Base-by-base conservation (phyloP, 2,797 vertebrate genomes). In the Pogoniulus pusillus region DNA sequence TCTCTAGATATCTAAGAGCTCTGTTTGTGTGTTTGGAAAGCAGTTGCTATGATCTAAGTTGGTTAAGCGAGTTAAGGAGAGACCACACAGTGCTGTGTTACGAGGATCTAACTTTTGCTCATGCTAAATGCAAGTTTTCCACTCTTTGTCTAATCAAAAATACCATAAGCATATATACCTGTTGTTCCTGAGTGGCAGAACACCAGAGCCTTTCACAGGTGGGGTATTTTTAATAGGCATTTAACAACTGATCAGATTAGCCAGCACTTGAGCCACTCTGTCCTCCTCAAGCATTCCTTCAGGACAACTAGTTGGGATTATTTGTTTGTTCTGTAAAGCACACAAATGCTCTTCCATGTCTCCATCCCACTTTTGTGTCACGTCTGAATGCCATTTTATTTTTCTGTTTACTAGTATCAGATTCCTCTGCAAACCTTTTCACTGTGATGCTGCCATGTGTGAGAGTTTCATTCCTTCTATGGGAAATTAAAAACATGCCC, bases 21-120 rank as follows among this genome's bases (percentile, higher is more conserved):
- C 57, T 93, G 23, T 87, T 75, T 91, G n/a, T 82, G 20, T 87
- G 43, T 81, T 94, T 90, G 64, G 43, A 91, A 85, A 79, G 53
- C 73, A 71, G 76, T 90, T 93, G 64, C 85, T 87, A 43, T 32
- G 70, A 15, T 41, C 41, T 41, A 41, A 41, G 41, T 41, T 41
- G 41, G 41, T 17, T 16, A 41, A 41, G 16, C 16, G 7, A 41
- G 41, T 41, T 41, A 41, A 41, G 41, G 41, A 41, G 41, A 41
- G 41, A 41, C 41, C 41, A 41, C 41, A 41, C 41, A 17, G 41
- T 41, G 41, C 41, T 17, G 41, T 41, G 41, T 41, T 41, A 7
- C 41, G 16, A 17, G 41, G 41, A 15, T 41, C 17, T 41, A 41
- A 41, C 41, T 41, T 41, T 41, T 41, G 35, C 30, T 79, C 22